A percentile compares a stretch with the other conserved stretches of the same genome.
Conservation (phyloP, 2,888 invertebrate genomes). For the Harpagoxenus sublaevis region DNA sequence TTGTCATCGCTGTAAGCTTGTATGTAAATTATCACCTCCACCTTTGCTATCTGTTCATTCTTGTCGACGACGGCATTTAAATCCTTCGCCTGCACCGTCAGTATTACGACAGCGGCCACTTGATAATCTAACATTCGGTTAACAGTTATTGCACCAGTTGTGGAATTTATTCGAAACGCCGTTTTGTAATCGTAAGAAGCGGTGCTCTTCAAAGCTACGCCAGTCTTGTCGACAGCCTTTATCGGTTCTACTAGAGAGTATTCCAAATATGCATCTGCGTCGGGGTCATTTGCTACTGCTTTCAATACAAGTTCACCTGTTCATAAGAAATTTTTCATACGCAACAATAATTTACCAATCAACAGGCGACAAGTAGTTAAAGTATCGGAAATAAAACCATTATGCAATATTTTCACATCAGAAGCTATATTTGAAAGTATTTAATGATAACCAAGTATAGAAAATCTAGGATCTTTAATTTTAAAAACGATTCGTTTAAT, state of each 20-base stretch:
- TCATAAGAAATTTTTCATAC: not conserved
- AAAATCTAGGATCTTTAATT: not conserved
- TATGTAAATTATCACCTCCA: conserved; percentile 92
- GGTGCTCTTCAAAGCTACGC: conserved; percentile 89
- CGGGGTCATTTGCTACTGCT: conserved; percentile 91
- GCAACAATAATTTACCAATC: not conserved
- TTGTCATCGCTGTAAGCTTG: conserved; percentile 93
- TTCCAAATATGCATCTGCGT: conserved; percentile 89
- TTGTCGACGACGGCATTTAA: conserved; percentile 90
- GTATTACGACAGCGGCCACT: conserved; percentile 91
- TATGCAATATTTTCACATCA: not conserved
- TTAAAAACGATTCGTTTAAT: not conserved
- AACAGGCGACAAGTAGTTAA: not conserved
- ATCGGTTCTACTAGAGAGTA: conserved; percentile 91
- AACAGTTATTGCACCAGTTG: conserved; percentile 90
- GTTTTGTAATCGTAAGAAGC: conserved; percentile 89
- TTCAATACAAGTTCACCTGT: conserved; percentile 88
- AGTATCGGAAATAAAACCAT: not conserved
- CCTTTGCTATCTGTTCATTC: conserved; percentile 89
- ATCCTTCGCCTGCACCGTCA: conserved; percentile 91
- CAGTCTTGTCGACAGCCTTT: conserved; percentile 92
- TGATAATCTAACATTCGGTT: conserved; percentile 91
- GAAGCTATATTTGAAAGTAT: not conserved
- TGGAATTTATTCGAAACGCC: conserved; percentile 90
- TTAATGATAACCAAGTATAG: not conserved